Conservation (phyloP, 2,888 invertebrate species). For the Steinernema hermaphroditum region DNA sequence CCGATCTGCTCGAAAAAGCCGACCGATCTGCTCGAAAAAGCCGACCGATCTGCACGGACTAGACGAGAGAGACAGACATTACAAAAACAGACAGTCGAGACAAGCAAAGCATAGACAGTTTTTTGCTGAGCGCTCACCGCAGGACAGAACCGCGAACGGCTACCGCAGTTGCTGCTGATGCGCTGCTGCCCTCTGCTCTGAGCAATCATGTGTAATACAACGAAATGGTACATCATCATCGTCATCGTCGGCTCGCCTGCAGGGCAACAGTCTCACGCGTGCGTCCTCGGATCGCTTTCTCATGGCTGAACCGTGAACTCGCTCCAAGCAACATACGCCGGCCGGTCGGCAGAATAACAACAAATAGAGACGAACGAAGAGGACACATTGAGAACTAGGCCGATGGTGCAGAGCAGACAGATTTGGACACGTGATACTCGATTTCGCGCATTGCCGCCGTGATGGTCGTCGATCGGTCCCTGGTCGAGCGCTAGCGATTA, state of each 20-base stretch:
- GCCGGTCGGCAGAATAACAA: background rate
- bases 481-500: no score
- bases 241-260: slow-evolving; percentile 18
- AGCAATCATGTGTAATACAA: slow-evolving; percentile 24
- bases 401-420: background rate
- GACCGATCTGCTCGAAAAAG: no score
- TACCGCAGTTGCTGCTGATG: background rate
- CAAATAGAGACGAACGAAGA: background rate
- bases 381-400: background rate
- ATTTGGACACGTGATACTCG: slow-evolving; percentile 1
- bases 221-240: slow-evolving; percentile 27
- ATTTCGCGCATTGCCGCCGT: slow-evolving; percentile 13
- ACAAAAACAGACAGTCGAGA: no score
- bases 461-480: background rate
- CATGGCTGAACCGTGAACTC: background rate
- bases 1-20: no score
- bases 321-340: no score
- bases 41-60: no score
- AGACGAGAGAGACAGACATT: no score
- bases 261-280: slow-evolving; percentile 23
- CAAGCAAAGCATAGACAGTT: background rate
- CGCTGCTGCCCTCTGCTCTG: slow-evolving; percentile 6
- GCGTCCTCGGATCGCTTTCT: background rate
- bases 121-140: background rate
- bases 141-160: background rate